Evolutionary conservation across 2,113 vertebrate genomes (phyloP).

Genomic region (Scytalopus superciliaris): DNA sequence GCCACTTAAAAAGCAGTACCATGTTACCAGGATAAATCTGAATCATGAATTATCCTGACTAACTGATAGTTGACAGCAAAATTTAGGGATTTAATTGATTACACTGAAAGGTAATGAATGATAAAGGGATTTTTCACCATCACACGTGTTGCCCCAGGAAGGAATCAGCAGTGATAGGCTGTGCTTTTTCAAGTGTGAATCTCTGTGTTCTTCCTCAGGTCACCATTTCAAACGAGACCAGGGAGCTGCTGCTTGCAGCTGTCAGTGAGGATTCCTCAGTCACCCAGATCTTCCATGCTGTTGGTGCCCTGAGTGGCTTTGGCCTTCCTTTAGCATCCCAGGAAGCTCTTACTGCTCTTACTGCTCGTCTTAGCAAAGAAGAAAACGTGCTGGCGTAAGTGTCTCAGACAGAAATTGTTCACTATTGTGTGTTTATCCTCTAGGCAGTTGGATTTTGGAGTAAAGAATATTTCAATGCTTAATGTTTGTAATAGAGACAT

Average conservation of each 20-base stretch:
- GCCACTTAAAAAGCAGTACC: not conserved
- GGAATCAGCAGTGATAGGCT: not conserved
- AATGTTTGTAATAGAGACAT: not conserved
- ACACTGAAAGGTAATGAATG: not conserved
- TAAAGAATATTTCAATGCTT: not conserved
- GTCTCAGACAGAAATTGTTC: not conserved
- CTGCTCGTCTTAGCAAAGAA: slow-evolving; percentile 90
- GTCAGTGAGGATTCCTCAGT: slow-evolving; percentile 93
- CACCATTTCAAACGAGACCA: slow-evolving; percentile 91
- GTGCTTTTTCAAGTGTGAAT: not conserved
- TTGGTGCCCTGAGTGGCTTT: slow-evolving; percentile 87
- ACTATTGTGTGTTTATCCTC: accelerated
- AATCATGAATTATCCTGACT: not conserved
- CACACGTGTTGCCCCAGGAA: not conserved
- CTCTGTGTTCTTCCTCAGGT: slow-evolving; percentile 75
- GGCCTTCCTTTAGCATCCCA: slow-evolving; percentile 92
- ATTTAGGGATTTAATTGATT: not conserved
- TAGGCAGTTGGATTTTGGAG: not conserved
- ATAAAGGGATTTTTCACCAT: not conserved
- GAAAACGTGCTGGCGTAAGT: slow-evolving; percentile 93
- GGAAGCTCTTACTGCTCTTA: slow-evolving; percentile 88
- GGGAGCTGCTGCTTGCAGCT: slow-evolving; percentile 89
- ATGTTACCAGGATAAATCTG: not conserved
- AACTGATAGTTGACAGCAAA: not conserved
- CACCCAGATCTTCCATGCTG: slow-evolving; percentile 89